Conservation (phyloP, 2,797 vertebrate species). For the Discoglossus pictus region DNA sequence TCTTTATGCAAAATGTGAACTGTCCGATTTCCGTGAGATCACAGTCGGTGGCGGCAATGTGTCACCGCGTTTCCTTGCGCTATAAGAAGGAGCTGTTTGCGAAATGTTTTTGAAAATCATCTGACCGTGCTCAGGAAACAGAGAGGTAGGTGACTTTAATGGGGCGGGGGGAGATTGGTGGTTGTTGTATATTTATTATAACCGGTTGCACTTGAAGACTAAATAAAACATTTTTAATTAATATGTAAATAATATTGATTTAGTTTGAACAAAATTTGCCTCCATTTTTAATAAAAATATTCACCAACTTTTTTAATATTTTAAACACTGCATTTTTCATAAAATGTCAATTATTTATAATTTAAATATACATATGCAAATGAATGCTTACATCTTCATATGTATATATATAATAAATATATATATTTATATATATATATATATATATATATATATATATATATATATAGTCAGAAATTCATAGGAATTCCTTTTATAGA, state of each 20-base stretch:
- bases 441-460: too few species aligned
- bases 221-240: too few species aligned
- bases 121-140: constrained; percentile 33
- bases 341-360: neutral
- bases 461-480: too few species aligned
- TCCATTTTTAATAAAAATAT: too few species aligned
- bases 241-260: too few species aligned
- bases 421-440: too few species aligned
- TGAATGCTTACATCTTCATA: neutral
- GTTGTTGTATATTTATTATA: too few species aligned
- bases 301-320: constrained; percentile 1
- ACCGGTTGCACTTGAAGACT: too few species aligned
- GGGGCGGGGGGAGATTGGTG: neutral
- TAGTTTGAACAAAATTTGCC: too few species aligned
- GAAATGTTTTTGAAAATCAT: constrained; percentile 24
- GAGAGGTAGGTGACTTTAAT: constrained; percentile 23
- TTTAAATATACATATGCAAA: neutral
- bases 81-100: constrained; percentile 44
- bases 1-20: constrained; percentile 10
- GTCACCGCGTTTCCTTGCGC: constrained; percentile 32
- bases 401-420: constrained; percentile 2
- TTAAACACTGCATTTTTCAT: neutral
- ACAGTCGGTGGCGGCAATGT: constrained; percentile 23
- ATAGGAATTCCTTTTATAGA: too few species aligned
- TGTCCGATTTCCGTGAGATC: constrained; percentile 47